These are phyloP conservation scores for Cyclargus thomasi DNA, from an alignment of 1,140 invertebrate genomes.

Conservation along the genomic window DNA sequence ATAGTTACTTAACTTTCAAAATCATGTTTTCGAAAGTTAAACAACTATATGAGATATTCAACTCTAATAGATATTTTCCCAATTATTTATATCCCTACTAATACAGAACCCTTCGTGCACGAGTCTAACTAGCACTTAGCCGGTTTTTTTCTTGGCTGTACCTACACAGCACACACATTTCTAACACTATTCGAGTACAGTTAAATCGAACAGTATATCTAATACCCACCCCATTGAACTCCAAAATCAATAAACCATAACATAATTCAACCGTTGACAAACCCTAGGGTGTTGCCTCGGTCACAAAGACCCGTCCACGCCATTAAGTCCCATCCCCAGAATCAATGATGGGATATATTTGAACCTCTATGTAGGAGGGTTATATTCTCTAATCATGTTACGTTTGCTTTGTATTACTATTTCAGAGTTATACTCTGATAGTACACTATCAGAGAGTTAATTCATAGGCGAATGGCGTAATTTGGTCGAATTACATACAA, in stretches of 20 bases:
- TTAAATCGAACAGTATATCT: not conserved
- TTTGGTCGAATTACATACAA: no score
- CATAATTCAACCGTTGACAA: slow-evolving; percentile 15
- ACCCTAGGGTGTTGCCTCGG: not conserved
- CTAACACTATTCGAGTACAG: not conserved
- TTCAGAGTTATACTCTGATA: no score
- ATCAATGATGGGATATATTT: slow-evolving; percentile 43
- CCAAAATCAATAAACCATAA: slow-evolving; percentile 11
- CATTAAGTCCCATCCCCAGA: slow-evolving; percentile 55
- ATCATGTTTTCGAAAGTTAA: no score
- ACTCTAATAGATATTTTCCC: no score
- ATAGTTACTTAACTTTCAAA: no score
- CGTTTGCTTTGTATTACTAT: not conserved
- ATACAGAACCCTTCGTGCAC: no score
- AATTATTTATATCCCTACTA: no score
- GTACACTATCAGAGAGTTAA: no score
- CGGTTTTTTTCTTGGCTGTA: not conserved
- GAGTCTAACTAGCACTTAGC: no score
- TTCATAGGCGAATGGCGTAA: no score
- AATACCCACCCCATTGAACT: not conserved
- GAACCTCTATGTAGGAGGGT: slow-evolving; percentile 23
- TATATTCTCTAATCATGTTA: slow-evolving; percentile 6
- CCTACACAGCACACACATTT: not conserved
- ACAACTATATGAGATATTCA: no score
- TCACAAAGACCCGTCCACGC: slow-evolving; percentile 47